Conservation (phyloP, 2,797 vertebrate species). For the Odontamblyopus lacepedii region DNA sequence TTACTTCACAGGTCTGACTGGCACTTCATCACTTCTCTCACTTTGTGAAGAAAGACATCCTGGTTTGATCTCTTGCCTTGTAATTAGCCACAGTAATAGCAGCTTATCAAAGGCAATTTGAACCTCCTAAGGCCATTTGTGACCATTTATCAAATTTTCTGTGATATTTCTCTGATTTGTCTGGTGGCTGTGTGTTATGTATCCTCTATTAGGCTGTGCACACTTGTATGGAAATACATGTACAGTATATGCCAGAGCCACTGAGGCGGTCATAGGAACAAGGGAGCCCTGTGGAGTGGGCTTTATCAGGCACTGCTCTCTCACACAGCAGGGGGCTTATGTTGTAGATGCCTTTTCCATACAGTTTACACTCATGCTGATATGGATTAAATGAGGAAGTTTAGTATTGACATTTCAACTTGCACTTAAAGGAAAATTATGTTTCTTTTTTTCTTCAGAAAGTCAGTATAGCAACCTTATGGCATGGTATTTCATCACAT, state of each 20-base stretch:
- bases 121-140: conserved; percentile 11
- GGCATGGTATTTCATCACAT: background rate
- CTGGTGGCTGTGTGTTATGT: background rate
- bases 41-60: background rate
- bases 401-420: background rate
- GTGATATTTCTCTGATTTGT: background rate
- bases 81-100: conserved; percentile 29
- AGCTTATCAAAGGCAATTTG: conserved; percentile 27
- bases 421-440: background rate
- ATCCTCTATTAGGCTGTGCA: conserved; percentile 22
- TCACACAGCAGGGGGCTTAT: background rate
- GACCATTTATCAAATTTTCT: background rate
- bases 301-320: background rate
- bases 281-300: conserved; percentile 3
- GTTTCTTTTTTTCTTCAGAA: background rate
- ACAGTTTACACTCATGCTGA: background rate
- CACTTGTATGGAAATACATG: conserved; percentile 16
- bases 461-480: background rate
- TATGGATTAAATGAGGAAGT: background rate
- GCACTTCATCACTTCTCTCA: conserved; percentile 4
- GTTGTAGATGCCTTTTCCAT: background rate
- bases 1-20: conserved; percentile 11
- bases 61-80: conserved; percentile 12
- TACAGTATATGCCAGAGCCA: background rate
- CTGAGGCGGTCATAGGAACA: background rate